A percentile compares a stretch with the other conserved stretches of the same genome.
These are phyloP conservation scores for Gambusia yucatana DNA, from an alignment of 2,797 vertebrate species.

Conservation along the genomic window DNA sequence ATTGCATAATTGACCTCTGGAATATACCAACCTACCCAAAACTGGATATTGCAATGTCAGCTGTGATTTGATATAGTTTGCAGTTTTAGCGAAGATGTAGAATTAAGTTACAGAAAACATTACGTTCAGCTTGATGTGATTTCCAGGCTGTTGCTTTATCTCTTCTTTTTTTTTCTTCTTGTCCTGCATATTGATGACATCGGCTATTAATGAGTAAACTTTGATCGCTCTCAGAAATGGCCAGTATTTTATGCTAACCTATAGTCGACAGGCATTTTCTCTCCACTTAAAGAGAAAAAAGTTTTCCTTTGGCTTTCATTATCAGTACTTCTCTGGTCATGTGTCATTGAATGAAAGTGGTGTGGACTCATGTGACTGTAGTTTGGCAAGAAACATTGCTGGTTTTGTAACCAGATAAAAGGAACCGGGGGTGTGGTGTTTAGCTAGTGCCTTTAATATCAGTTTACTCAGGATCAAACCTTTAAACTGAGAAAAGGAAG, in stretches of 20 bases:
- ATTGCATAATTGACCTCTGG: not conserved
- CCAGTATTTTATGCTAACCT: not conserved
- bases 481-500: not conserved
- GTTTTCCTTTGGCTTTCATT: not conserved
- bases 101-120: not conserved
- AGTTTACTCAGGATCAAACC: not conserved
- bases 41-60: not conserved
- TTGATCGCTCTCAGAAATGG: not conserved
- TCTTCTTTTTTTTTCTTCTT: not conserved
- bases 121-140: not conserved
- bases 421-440: not conserved
- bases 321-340: not conserved
- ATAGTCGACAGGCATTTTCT: not conserved
- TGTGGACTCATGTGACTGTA: not conserved
- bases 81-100: not conserved
- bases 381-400: not conserved
- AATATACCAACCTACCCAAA: not conserved
- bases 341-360: not conserved
- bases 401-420: not conserved
- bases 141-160: not conserved
- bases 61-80: not conserved
- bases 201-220: not conserved
- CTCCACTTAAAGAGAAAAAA: not conserved
- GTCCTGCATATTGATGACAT: not conserved
- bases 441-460: not conserved